Evolutionary conservation across 1,140 invertebrate genomes (phyloP), one percentile per base, ranked within the genome.

Genomic region (Drosophila novamexicana): DNA sequence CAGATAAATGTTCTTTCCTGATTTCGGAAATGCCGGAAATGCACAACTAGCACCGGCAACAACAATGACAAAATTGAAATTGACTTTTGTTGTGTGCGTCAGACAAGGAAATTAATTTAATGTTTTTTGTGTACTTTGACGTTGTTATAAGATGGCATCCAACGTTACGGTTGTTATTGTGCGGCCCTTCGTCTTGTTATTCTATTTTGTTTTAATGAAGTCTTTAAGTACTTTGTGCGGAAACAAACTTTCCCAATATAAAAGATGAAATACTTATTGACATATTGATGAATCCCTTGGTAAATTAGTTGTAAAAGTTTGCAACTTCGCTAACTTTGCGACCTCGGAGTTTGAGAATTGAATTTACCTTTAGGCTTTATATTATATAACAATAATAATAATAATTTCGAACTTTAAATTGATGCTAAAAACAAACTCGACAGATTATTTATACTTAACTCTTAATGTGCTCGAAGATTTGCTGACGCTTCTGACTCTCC

Each of bases 91-190:
- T 53, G 16, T 54, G 54, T 56, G 45, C 39, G 45, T 16, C 37
- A 36, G 44, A 42, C 14, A 29, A 44, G 66, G 40, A 56, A 64
- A 71, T 65, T 71, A 52, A 54, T 54, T 70, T 63, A 56, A 54
- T 70, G 18, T 49, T 71, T 64, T 10, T 47, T 50, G 10, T 18
- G 12, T 39, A 53, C 42, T 39, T 40, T 14, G 9, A 7, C 29
- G 9, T 37, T 49, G 34, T 54, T 37, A 36, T 14, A 9, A 6
- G 12, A 3, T 29, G 8, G 14, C 34, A 37, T 36, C n/a, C 6
- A 36, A 36, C 7, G 32, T 37, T 47, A 36, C 36, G 14, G 45
- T 39, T 62, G 40, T 42, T 34, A 8, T 45, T 65, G 50, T 22
- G 56, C 1, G 32, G 8, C 14, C 39, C 18, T 12, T 18, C n/a